phyloP scores from a whole-genome alignment of 2,797 vertebrate genomes.

The Thunnus albacares region DNA sequence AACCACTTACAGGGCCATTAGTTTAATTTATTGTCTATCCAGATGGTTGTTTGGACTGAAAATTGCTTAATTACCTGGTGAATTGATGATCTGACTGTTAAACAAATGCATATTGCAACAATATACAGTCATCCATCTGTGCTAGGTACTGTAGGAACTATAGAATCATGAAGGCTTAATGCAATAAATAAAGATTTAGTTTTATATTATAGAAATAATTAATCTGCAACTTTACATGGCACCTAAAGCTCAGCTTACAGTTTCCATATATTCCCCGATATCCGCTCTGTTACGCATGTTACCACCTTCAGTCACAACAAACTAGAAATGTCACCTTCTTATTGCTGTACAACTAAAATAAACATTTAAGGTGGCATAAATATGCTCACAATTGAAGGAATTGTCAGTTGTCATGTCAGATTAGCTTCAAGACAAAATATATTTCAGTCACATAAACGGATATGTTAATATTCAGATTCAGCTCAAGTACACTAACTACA shows the following conservation, averaged over 20 bases:
- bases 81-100: constrained; percentile 47
- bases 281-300: not conserved
- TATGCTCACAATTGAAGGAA: constrained; percentile 9
- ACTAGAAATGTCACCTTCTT: constrained; percentile 10
- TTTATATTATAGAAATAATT: not conserved
- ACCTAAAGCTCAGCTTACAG: constrained; percentile 11
- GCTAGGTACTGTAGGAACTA: not conserved
- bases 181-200: constrained; percentile 6
- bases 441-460: constrained; percentile 38
- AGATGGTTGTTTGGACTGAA: constrained; percentile 42
- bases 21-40: constrained; percentile 43
- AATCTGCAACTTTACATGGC: not conserved
- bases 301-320: constrained; percentile 1
- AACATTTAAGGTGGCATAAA: not conserved
- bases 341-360: constrained; percentile 18
- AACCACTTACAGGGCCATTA: constrained; percentile 47
- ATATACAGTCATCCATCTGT: constrained; percentile 12
- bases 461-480: constrained; percentile 28
- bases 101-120: constrained; percentile 26
- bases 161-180: not conserved
- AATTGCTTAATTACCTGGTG: constrained; percentile 51
- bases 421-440: constrained; percentile 10
- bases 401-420: not conserved
- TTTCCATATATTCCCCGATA: not conserved
- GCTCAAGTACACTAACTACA: constrained; percentile 30